phyloP scores from a whole-genome alignment of 2,797 vertebrate species.

The Enteromius viviparus region DNA sequence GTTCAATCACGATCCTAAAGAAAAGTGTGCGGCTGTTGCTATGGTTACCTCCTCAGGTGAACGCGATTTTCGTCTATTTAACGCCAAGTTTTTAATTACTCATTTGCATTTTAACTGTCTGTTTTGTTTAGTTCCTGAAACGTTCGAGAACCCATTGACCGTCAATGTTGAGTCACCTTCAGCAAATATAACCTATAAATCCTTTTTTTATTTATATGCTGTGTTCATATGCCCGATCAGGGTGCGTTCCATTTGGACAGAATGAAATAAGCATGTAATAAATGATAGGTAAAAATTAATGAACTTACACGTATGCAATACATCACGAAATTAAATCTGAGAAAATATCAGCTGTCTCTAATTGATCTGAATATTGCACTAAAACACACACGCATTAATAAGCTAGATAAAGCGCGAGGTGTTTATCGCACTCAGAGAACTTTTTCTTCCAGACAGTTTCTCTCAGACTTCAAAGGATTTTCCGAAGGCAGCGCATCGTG shows the following conservation, averaged over 20 bases:
- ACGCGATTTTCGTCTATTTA: conserved; percentile 35
- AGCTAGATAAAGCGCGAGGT: conserved; percentile 70
- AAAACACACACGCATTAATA: conserved; percentile 67
- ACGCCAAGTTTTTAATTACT: background rate
- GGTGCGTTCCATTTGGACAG: background rate
- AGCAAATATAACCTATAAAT: background rate
- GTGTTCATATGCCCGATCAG: background rate
- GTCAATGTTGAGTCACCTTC: background rate
- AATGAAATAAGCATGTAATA: background rate
- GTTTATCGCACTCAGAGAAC: conserved; percentile 76
- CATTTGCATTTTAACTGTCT: background rate
- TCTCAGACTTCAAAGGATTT: conserved; percentile 80
- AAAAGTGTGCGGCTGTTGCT: background rate
- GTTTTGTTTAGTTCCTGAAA: background rate
- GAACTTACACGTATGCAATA: background rate
- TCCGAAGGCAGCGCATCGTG: conserved; percentile 80
- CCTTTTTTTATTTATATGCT: background rate
- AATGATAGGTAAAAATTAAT: background rate
- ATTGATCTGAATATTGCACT: conserved; percentile 69
- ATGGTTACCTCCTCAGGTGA: conserved; percentile 57
- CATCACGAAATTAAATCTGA: background rate
- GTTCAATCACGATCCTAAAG: background rate
- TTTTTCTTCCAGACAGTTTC: conserved; percentile 79
- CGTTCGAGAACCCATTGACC: background rate
- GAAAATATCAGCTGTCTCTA: conserved; percentile 53